Percentiles rank a stretch among this genome's conserved stretches.
Conservation (phyloP, 2,113 vertebrate genomes). For the Cygnus atratus region DNA sequence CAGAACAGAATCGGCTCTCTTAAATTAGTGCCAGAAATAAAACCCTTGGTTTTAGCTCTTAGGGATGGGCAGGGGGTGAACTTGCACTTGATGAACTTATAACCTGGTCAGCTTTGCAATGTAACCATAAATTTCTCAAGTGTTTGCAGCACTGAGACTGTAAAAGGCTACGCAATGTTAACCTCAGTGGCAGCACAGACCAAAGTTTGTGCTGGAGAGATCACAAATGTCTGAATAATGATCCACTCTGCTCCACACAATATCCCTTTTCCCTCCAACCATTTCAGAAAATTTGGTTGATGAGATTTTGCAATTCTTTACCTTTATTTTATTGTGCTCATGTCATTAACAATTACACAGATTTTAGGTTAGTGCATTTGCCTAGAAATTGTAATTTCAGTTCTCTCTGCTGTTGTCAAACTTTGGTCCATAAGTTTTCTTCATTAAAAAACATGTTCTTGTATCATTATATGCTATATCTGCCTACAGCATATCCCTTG, state of each 20-base stretch:
- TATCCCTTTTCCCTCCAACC: background rate
- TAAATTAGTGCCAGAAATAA: background rate
- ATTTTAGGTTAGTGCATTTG: background rate
- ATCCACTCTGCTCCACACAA: background rate
- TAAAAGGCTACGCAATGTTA: background rate
- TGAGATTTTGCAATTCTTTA: background rate
- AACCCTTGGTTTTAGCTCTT: background rate
- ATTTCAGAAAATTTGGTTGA: background rate
- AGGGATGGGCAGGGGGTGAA: background rate
- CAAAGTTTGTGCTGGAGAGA: background rate
- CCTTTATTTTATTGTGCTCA: background rate
- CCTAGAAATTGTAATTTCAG: background rate
- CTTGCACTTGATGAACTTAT: background rate
- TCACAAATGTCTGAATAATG: background rate
- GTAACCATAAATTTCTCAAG: background rate
- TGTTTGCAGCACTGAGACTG: background rate
- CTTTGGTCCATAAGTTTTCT: background rate
- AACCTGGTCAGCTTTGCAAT: background rate
- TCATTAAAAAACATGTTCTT: background rate
- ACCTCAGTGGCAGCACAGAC: background rate
- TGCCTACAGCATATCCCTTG: background rate
- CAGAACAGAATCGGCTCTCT: background rate
- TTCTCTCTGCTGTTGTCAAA: slow-evolving; percentile 4
- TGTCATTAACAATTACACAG: background rate
- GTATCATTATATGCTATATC: background rate